Evolutionary conservation across 2,888 invertebrate species (phyloP).

Genomic region (Caenorhabditis macrosperma): DNA sequence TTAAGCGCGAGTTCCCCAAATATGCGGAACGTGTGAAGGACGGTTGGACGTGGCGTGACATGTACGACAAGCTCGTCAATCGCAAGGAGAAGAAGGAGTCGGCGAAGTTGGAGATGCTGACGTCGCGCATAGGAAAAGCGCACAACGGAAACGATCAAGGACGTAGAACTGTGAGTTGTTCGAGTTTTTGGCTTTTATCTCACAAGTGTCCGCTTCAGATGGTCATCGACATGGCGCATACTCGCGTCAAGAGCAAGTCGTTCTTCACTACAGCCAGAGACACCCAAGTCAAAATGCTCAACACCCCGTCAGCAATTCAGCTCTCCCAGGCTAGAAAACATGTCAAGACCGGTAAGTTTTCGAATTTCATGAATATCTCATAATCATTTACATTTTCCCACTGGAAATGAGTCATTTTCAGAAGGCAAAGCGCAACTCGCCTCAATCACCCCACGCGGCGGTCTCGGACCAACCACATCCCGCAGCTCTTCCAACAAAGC

Average conservation of each 20-base stretch:
- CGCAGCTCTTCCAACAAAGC: neutral
- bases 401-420: no score
- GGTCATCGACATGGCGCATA: conserved; percentile 54
- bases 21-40: conserved; percentile 34
- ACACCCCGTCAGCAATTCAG: conserved; percentile 42
- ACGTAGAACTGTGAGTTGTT: conserved; percentile 32
- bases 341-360: conserved; percentile 34
- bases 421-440: conserved; percentile 42
- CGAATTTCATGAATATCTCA: neutral
- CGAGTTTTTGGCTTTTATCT: neutral
- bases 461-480: conserved; percentile 1
- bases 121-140: neutral
- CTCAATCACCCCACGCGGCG: conserved; percentile 32
- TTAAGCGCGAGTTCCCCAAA: conserved; percentile 43
- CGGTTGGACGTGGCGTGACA: conserved; percentile 39
- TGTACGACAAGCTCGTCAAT: conserved; percentile 36
- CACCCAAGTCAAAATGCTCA: conserved; percentile 32
- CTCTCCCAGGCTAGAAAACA: conserved; percentile 50
- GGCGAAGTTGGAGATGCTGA: conserved; percentile 40
- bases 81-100: conserved; percentile 36
- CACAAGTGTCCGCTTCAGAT: conserved; percentile 7
- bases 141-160: conserved; percentile 16
- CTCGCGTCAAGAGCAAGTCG: conserved; percentile 16
- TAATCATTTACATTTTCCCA: no score
- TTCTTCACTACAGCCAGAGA: conserved; percentile 28